These are phyloP conservation scores for Drosophila asahinai DNA, from an alignment of 1,140 invertebrate genomes.

Conservation along the genomic window DNA sequence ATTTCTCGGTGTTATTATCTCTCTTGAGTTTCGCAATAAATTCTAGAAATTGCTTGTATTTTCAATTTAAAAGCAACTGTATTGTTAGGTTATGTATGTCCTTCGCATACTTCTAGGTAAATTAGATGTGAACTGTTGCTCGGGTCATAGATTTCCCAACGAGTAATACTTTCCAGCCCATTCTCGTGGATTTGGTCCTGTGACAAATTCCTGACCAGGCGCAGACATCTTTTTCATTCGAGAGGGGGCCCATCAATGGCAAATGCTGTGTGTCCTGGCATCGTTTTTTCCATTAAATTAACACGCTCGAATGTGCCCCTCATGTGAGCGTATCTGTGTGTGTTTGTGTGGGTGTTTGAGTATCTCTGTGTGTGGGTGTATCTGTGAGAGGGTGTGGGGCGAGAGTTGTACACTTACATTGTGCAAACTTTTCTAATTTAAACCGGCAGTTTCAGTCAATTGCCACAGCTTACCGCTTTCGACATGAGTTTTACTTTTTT, in stretches of 20 bases:
- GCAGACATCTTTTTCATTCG: slow-evolving; percentile 50
- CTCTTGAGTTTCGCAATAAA: background rate
- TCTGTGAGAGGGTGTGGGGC: slow-evolving; percentile 14
- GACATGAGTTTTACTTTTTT: slow-evolving; percentile 82
- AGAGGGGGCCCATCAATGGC: slow-evolving; percentile 39
- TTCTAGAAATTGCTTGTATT: slow-evolving; percentile 6
- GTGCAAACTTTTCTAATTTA: slow-evolving; percentile 82
- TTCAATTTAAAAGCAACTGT: slow-evolving; percentile 8
- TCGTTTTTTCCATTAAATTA: slow-evolving; percentile 79
- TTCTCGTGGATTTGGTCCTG: slow-evolving; percentile 11
- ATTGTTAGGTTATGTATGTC: slow-evolving; percentile 4
- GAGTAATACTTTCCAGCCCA: slow-evolving; percentile 34
- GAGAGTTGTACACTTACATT: slow-evolving; percentile 71
- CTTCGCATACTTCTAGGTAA: slow-evolving; percentile 34
- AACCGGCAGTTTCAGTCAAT: slow-evolving; percentile 82
- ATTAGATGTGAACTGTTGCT: slow-evolving; percentile 42
- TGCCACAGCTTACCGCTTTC: slow-evolving; percentile 81
- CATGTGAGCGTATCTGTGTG: background rate
- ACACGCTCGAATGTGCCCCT: slow-evolving; percentile 68
- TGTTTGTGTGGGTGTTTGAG: background rate
- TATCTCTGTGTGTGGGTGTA: slow-evolving; percentile 14
- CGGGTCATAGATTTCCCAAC: slow-evolving; percentile 25
- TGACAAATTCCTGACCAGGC: slow-evolving; percentile 48
- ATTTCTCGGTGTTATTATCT: background rate
- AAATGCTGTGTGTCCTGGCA: slow-evolving; percentile 41